phyloP scores from a whole-genome alignment of 2,113 vertebrate species.

The Arizona elegans region DNA sequence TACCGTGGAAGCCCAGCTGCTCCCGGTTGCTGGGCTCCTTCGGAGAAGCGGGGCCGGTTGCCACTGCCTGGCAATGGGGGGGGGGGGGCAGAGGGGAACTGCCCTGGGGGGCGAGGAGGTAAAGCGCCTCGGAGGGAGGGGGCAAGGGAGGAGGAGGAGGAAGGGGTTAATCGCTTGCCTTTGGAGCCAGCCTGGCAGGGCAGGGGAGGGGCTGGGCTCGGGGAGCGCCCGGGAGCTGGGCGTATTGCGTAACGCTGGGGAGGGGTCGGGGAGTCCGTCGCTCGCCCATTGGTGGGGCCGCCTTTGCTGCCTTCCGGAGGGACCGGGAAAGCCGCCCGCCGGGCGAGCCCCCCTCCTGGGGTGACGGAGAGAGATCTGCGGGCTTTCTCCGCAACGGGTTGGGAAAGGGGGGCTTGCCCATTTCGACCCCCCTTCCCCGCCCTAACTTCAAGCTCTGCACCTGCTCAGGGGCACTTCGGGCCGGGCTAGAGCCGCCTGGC shows the following conservation, averaged over 20 bases:
- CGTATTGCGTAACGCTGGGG: neutral
- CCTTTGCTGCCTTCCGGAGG: neutral
- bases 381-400: neutral
- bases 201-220: neutral
- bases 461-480: neutral
- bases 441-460: neutral
- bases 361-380: neutral
- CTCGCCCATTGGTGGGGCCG: neutral
- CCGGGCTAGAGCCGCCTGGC: neutral
- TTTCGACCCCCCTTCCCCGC: neutral
- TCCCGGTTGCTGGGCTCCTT: neutral
- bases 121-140: accelerated
- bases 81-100: neutral
- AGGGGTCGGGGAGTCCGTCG: neutral
- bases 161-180: too few species aligned
- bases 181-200: neutral
- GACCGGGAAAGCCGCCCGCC: neutral
- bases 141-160: neutral
- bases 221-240: neutral
- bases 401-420: neutral
- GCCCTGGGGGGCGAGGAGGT: neutral
- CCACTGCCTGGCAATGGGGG: neutral
- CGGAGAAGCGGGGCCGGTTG: neutral
- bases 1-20: neutral
- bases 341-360: neutral